Evolutionary conservation across 1,140 invertebrate genomes (phyloP), one percentile per base, ranked within the genome.

Genomic region (Drosophila persimilis): DNA sequence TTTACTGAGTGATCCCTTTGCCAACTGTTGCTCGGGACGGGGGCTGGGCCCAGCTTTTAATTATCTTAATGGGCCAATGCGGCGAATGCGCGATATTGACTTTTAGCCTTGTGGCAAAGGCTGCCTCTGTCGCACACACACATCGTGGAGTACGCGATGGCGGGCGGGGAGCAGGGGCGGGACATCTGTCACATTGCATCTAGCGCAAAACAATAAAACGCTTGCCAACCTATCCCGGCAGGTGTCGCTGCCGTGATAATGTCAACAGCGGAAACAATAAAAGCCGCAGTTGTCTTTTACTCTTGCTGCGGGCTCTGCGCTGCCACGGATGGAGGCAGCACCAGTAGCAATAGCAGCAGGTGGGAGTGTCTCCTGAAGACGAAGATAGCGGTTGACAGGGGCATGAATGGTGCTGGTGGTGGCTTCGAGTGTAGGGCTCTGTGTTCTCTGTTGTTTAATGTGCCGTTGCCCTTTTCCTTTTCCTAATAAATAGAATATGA

Each of bases 181-280:
- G 35, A 11, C 2, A n/a, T 45, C 51, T 65, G 81, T 70, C 67
- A 58, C 77, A 77, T 81, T 85, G 80, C 81, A 86, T 84, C 77
- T 72, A 53, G 73, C 63, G 56, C 71, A 47, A 78, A 75, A 70
- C 80, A 85, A 78, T 85, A 81, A 77, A 85, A 81, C 73, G 81
- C 61, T 71, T 63, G 74, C 60, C 81, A 56, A 75, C 55, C 62
- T 65, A 57, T 43, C 47, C 57, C 52, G 81, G 73, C 81, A 85
- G 83, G 81, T 85, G 81, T 88, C 77, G 81, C 65, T 76, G 75
- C 58, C 70, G 74, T 81, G 81, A 88, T 85, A 85, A 81, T 86
- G 81, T 85, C 81, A 85, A 85, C 81, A 85, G 83, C 83, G 81
- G 81, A 85, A 85, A 81, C 81, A 85, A 85, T 85, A 88, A 85